Evolutionary conservation across 2,888 invertebrate species (phyloP).

Genomic region (Cyrtodaria siliqua): DNA sequence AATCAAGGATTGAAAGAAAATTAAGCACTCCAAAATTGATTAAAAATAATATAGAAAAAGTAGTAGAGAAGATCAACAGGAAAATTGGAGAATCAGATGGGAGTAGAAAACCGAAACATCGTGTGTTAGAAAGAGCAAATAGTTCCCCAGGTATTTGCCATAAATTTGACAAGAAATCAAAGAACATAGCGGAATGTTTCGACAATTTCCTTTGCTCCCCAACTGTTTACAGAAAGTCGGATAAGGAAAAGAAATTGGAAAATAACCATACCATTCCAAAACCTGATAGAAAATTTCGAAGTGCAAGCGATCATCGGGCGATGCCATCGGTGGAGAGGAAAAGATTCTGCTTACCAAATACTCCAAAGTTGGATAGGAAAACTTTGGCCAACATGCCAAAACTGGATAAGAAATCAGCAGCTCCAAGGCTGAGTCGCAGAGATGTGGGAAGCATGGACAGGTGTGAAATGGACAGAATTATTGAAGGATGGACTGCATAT

Average conservation of each 20-base stretch:
- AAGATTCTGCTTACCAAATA: neutral
- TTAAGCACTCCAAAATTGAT: neutral
- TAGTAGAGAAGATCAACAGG: neutral
- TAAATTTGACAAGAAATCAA: no score
- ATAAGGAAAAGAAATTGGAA: neutral
- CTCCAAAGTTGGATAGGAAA: no score
- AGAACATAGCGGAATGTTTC: no score
- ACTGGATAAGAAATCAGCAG: neutral
- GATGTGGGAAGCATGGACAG: neutral
- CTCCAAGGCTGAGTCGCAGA: conserved; percentile 5
- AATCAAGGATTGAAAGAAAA: neutral
- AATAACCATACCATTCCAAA: neutral
- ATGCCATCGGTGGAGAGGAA: conserved; percentile 11
- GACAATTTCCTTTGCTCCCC: neutral
- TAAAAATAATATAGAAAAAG: neutral
- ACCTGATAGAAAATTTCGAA: neutral
- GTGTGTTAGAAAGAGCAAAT: neutral
- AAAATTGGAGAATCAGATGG: neutral
- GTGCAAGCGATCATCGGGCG: neutral
- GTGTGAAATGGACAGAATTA: no score
- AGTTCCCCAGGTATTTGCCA: no score
- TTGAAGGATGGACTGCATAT: no score
- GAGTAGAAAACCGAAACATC: conserved; percentile 7
- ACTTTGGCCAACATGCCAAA: no score
- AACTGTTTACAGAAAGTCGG: neutral